Evolutionary conservation across 2,888 invertebrate species (phyloP).

Genomic region (Macrosoma leucophasiata): DNA sequence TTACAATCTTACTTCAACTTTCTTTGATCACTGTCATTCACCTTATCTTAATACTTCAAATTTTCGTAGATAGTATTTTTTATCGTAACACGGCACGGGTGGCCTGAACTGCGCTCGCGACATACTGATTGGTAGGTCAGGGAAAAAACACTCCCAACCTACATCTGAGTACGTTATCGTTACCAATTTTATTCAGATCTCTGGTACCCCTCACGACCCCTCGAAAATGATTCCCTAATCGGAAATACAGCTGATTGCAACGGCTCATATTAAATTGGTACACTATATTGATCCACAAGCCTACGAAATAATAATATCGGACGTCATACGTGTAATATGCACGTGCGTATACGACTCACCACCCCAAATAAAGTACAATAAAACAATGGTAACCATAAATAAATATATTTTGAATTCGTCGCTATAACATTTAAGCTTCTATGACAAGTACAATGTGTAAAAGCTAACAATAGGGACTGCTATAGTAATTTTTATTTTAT

Average conservation of each 20-base stretch:
- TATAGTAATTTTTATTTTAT: too few relatives aligned
- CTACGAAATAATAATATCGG: slow-evolving; percentile 46
- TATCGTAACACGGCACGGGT: slow-evolving; percentile 45
- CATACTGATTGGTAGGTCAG: slow-evolving; percentile 29
- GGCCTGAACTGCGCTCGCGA: slow-evolving; percentile 50
- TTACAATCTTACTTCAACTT: too few relatives aligned
- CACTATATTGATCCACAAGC: slow-evolving; percentile 41
- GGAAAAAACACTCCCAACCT: slow-evolving; percentile 20
- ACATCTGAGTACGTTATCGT: slow-evolving; percentile 22
- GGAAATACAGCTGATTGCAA: slow-evolving; percentile 35
- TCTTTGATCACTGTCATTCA: too few relatives aligned
- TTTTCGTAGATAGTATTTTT: too few relatives aligned
- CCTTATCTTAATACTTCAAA: too few relatives aligned
- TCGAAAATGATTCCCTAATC: slow-evolving; percentile 19
- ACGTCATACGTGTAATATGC: slow-evolving; percentile 46
- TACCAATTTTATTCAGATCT: slow-evolving; percentile 38
- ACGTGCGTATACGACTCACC: slow-evolving; percentile 45
- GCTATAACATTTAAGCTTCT: too few relatives aligned
- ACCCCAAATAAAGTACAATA: slow-evolving; percentile 47
- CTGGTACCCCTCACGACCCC: slow-evolving; percentile 35
- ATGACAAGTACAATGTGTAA: slow-evolving; percentile 17
- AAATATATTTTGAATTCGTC: too few relatives aligned
- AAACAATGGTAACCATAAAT: slow-evolving; percentile 37
- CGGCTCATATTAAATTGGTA: slow-evolving; percentile 41
- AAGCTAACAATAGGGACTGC: slow-evolving; percentile 28